Conservation (phyloP, 2,113 vertebrate species). For the Indri indri region DNA sequence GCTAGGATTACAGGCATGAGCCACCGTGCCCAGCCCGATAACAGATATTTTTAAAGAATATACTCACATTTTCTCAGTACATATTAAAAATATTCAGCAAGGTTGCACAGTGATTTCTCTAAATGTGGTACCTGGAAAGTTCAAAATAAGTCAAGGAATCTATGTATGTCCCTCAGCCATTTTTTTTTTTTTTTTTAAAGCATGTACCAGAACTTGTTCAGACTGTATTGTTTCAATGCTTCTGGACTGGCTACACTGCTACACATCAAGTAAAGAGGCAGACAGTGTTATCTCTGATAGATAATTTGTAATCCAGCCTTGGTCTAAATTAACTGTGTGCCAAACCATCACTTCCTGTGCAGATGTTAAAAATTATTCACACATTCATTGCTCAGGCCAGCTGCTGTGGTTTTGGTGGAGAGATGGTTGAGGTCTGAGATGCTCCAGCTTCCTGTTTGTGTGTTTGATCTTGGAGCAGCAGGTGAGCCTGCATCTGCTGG, state of each 20-base stretch:
- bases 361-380: not conserved
- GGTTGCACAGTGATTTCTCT: not conserved
- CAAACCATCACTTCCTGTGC: not conserved
- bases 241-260: not conserved
- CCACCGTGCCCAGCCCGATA: not conserved
- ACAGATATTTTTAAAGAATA: conserved; percentile 15
- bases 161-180: not conserved
- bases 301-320: not conserved
- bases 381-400: not conserved
- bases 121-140: not conserved
- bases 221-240: not conserved
- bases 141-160: not conserved
- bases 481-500: not conserved
- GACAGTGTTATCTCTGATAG: not conserved
- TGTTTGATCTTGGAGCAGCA: not conserved
- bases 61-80: not conserved
- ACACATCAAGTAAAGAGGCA: not conserved
- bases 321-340: not conserved
- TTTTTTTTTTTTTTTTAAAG: not conserved
- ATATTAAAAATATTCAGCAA: conserved; percentile 14
- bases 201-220: not conserved
- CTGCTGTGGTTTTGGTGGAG: not conserved
- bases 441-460: not conserved
- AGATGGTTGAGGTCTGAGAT: not conserved
- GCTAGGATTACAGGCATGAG: too few relatives aligned